A percentile compares a stretch with the other conserved stretches of the same genome.
Conservation (phyloP, 2,797 vertebrate species). For the Argyrosomus regius region DNA sequence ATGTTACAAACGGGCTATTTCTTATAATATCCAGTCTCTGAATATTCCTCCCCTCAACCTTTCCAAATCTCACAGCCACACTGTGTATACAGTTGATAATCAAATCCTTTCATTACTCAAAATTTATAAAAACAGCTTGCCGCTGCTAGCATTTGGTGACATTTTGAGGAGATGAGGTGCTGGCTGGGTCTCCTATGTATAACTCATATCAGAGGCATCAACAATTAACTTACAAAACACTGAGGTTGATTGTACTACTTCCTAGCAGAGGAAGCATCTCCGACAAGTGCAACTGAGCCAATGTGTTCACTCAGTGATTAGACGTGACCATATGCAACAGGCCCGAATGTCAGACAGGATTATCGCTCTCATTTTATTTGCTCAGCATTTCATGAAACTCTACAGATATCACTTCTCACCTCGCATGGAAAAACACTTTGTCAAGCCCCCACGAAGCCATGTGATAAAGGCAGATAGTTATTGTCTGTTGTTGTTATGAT, state of each 20-base stretch:
- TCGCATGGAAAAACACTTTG: slow-evolving; percentile 42
- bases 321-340: slow-evolving; percentile 67
- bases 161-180: slow-evolving; percentile 78
- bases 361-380: slow-evolving; percentile 72
- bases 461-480: slow-evolving; percentile 48
- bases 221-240: slow-evolving; percentile 80
- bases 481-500: slow-evolving; percentile 43
- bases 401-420: slow-evolving; percentile 59
- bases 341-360: slow-evolving; percentile 77
- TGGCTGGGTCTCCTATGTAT: slow-evolving; percentile 53
- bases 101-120: slow-evolving; percentile 70
- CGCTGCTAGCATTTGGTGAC: slow-evolving; percentile 79
- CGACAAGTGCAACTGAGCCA: slow-evolving; percentile 60
- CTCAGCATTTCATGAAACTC: slow-evolving; percentile 58
- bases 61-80: slow-evolving; percentile 65
- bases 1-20: slow-evolving; percentile 40
- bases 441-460: slow-evolving; percentile 24
- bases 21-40: slow-evolving; percentile 29
- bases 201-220: slow-evolving; percentile 79
- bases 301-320: slow-evolving; percentile 79
- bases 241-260: slow-evolving; percentile 73
- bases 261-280: slow-evolving; percentile 65
- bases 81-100: slow-evolving; percentile 61
- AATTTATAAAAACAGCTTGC: slow-evolving; percentile 67
- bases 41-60: slow-evolving; percentile 64